These are phyloP conservation scores for Lamprotornis superbus DNA, from an alignment of 2,113 vertebrate species.

Conservation along the genomic window DNA sequence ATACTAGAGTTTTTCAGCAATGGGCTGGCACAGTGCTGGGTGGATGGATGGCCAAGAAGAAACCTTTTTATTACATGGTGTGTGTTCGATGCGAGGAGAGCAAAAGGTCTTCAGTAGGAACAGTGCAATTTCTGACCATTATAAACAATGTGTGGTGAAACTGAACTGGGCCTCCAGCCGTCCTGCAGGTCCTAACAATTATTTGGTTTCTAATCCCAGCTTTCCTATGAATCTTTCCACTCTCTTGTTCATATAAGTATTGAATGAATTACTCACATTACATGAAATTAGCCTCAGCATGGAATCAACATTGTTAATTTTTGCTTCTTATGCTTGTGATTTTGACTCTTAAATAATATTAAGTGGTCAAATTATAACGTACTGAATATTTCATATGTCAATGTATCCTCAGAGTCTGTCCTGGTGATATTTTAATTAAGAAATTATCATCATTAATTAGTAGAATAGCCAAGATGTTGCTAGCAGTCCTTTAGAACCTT, in stretches of 20 bases:
- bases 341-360: neutral
- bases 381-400: neutral
- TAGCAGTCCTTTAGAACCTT: neutral
- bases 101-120: neutral
- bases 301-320: neutral
- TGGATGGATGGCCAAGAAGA: neutral
- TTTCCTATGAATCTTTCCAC: neutral
- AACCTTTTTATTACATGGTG: neutral
- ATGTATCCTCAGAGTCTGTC: neutral
- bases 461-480: neutral
- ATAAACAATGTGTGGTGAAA: neutral
- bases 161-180: neutral
- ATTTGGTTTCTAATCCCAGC: neutral
- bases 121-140: neutral
- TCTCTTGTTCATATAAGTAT: neutral
- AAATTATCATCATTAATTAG: neutral
- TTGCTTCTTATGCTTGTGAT: neutral
- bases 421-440: neutral
- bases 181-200: neutral
- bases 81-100: neutral
- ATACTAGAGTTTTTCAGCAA: neutral
- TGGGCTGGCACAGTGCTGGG: neutral
- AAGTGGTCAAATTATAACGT: neutral
- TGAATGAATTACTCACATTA: neutral
- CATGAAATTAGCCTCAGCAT: neutral